A percentile compares a stretch with the other conserved stretches of the same genome.
Conservation (phyloP, 2,888 invertebrate species). For the Hedychridium roseum region DNA sequence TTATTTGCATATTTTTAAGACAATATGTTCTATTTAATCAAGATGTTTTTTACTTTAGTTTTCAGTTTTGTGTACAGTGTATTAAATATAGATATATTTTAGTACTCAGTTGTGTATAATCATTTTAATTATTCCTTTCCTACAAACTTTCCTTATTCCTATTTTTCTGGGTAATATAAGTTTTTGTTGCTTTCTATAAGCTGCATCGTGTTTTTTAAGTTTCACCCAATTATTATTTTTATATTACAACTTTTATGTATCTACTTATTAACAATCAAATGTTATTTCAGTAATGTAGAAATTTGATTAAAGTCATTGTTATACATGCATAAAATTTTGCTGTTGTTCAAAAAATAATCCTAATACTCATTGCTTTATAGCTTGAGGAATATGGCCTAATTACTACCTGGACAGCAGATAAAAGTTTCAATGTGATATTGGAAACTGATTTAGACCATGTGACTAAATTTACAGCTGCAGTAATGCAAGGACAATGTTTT, state of each 20-base stretch:
- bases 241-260: background rate
- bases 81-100: background rate
- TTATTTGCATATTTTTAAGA: slow-evolving; percentile 1
- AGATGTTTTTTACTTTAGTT: slow-evolving; percentile 11
- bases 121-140: background rate
- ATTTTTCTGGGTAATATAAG: too few relatives aligned
- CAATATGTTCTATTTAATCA: slow-evolving; percentile 14
- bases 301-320: background rate
- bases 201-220: background rate
- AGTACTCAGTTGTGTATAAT: slow-evolving; percentile 21
- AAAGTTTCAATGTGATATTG: slow-evolving; percentile 77
- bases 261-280: background rate
- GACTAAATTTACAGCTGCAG: slow-evolving; percentile 75
- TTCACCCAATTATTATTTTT: background rate
- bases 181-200: background rate
- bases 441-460: slow-evolving; percentile 81
- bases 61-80: slow-evolving; percentile 37
- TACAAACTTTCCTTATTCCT: too few relatives aligned
- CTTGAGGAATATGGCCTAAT: slow-evolving; percentile 82
- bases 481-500: slow-evolving; percentile 75
- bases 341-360: background rate
- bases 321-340: background rate
- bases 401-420: slow-evolving; percentile 81
- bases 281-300: background rate
- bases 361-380: slow-evolving; percentile 62